Evolutionary conservation across 2,797 vertebrate species (phyloP).

Genomic region (Apogon talboti): DNA sequence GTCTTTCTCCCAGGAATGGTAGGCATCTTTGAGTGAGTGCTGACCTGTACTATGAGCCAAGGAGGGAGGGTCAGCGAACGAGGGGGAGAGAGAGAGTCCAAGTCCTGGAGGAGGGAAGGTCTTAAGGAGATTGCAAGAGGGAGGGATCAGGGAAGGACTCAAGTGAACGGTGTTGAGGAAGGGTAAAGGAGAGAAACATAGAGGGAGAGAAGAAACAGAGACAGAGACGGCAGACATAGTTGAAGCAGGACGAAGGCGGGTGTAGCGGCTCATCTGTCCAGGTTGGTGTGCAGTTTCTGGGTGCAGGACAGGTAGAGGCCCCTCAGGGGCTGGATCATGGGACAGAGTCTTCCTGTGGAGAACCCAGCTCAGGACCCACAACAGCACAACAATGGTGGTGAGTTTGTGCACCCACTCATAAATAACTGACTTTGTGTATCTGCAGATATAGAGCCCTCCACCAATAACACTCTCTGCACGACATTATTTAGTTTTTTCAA

Average conservation of each 20-base stretch:
- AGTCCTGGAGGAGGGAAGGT: conserved; percentile 66
- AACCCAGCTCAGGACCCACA: conserved; percentile 73
- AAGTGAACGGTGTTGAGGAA: conserved; percentile 48
- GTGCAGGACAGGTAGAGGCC: conserved; percentile 74
- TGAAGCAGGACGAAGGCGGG: conserved; percentile 45
- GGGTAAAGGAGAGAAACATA: conserved; percentile 49
- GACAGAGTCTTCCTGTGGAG: conserved; percentile 83
- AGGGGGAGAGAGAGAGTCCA: conserved; percentile 60
- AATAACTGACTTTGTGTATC: conserved; percentile 11
- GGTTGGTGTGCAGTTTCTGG: conserved; percentile 53
- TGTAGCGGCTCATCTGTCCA: conserved; percentile 46
- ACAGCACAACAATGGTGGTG: conserved; percentile 73
- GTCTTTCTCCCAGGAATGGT: conserved; percentile 89
- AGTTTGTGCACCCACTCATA: conserved; percentile 67
- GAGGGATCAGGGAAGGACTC: conserved; percentile 63
- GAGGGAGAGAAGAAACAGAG: conserved; percentile 38
- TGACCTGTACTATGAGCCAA: conserved; percentile 82
- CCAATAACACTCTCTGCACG: conserved; percentile 8
- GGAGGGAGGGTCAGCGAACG: conserved; percentile 69
- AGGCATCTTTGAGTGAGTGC: conserved; percentile 89
- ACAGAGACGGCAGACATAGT: conserved; percentile 14
- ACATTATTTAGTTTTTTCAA: conserved; percentile 18
- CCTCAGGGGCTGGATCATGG: conserved; percentile 85
- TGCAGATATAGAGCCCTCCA: conserved; percentile 14
- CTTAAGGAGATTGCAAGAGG: conserved; percentile 75